Evolutionary conservation across 2,797 vertebrate genomes (phyloP).

Genomic region (Delichon dasypus): DNA sequence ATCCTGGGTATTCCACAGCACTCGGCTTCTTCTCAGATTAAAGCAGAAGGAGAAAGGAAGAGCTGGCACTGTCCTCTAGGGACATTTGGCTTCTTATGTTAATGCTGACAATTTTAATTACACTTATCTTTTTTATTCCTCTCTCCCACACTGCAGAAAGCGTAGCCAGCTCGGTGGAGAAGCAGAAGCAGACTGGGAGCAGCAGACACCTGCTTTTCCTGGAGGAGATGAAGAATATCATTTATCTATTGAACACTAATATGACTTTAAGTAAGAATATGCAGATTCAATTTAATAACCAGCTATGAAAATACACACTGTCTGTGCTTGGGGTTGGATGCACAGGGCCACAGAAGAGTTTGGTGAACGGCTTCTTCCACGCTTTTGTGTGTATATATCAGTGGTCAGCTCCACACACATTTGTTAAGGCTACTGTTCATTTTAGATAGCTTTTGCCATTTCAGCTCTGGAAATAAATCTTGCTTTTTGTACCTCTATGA

Average conservation of each 20-base stretch:
- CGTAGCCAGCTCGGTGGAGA: neutral
- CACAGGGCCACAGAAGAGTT: constrained; percentile 42
- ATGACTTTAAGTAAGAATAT: constrained; percentile 6
- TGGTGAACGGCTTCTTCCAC: constrained; percentile 44
- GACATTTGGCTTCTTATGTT: neutral
- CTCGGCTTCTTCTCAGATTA: neutral
- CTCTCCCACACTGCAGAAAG: neutral
- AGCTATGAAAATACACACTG: constrained; percentile 8
- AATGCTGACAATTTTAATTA: constrained; percentile 12
- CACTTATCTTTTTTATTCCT: neutral
- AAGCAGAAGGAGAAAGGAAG: neutral
- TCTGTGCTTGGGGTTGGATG: constrained; percentile 64
- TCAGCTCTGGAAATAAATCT: neutral
- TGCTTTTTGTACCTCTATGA: constrained; percentile 21
- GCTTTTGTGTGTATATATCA: neutral
- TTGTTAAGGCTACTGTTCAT: constrained; percentile 43
- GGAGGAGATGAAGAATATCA: neutral
- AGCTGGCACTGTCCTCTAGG: neutral
- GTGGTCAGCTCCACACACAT: constrained; percentile 15
- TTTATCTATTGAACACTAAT: neutral
- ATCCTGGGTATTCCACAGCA: neutral
- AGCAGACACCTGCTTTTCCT: neutral
- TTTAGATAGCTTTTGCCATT: constrained; percentile 56
- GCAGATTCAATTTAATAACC: constrained; percentile 18
- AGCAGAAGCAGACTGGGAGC: neutral